Conservation (phyloP, 2,888 invertebrate species). For the Mythimna ferrago region DNA sequence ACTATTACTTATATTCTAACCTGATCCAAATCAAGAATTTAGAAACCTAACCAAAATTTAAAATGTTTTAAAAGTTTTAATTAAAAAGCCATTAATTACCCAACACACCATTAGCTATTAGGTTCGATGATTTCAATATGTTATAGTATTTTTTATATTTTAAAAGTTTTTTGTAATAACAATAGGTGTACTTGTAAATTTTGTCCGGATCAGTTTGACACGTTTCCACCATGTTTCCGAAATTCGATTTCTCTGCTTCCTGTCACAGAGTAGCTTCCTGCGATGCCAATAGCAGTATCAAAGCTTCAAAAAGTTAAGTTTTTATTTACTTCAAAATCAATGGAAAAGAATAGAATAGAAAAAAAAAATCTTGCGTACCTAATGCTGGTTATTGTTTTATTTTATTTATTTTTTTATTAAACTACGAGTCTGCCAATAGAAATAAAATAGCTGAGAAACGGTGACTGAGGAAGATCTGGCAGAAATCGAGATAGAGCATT, state of each 20-base stretch:
- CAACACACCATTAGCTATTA: constrained; percentile 49
- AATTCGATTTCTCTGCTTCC: not conserved
- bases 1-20: constrained; percentile 19
- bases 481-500: too few species aligned
- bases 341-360: not conserved
- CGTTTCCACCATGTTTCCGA: constrained; percentile 45
- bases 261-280: not conserved
- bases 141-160: constrained; percentile 65
- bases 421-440: too few species aligned
- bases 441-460: too few species aligned
- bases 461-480: too few species aligned
- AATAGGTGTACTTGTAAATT: constrained; percentile 67
- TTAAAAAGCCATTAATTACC: constrained; percentile 16
- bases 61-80: not conserved
- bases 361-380: too few species aligned
- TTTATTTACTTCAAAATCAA: not conserved
- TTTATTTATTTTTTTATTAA: not conserved
- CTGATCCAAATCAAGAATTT: constrained; percentile 14
- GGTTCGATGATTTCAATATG: constrained; percentile 62
- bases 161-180: constrained; percentile 55
- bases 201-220: constrained; percentile 64
- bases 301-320: not conserved
- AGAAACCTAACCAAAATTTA: constrained; percentile 16
- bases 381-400: not conserved
- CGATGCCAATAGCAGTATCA: not conserved